Evolutionary conservation across 2,113 vertebrate species (phyloP).

Genomic region (Corvus hawaiiensis): DNA sequence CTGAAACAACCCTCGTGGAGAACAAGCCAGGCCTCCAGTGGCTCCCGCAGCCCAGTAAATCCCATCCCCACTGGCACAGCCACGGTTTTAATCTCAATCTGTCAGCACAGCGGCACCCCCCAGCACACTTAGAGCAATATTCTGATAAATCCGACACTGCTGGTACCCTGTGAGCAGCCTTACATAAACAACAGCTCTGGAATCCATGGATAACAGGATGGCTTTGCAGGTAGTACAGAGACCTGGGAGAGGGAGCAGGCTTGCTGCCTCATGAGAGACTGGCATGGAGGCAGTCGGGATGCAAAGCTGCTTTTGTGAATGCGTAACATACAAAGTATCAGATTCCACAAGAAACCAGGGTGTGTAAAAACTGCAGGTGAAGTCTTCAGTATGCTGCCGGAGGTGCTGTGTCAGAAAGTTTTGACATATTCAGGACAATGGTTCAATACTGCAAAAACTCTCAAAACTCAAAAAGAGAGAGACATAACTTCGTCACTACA

Average conservation of each 20-base stretch:
- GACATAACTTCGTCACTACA: neutral
- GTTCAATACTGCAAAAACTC: neutral
- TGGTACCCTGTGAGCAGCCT: conserved; percentile 18
- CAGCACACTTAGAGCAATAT: neutral
- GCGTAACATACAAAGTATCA: neutral
- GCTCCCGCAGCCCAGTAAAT: neutral
- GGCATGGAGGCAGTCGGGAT: neutral
- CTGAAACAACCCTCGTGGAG: neutral
- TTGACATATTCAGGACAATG: neutral
- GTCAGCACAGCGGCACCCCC: conserved; percentile 1
- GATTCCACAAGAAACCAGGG: neutral
- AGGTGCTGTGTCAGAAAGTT: neutral
- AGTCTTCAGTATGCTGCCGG: neutral
- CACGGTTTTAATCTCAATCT: conserved; percentile 25
- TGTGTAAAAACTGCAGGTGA: neutral
- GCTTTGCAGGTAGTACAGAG: conserved; percentile 4
- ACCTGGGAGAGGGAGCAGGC: neutral
- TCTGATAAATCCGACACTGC: conserved; percentile 34
- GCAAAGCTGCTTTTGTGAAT: neutral
- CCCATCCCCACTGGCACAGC: neutral
- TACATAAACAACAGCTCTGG: neutral
- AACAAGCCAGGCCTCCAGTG: conserved; percentile 9
- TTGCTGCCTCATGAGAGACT: neutral
- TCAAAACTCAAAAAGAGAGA: neutral
- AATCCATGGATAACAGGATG: neutral